A percentile compares a stretch with the other conserved stretches of the same genome.
phyloP scores from a whole-genome alignment of 2,113 vertebrate species.

The Psammodynastes pulverulentus region DNA sequence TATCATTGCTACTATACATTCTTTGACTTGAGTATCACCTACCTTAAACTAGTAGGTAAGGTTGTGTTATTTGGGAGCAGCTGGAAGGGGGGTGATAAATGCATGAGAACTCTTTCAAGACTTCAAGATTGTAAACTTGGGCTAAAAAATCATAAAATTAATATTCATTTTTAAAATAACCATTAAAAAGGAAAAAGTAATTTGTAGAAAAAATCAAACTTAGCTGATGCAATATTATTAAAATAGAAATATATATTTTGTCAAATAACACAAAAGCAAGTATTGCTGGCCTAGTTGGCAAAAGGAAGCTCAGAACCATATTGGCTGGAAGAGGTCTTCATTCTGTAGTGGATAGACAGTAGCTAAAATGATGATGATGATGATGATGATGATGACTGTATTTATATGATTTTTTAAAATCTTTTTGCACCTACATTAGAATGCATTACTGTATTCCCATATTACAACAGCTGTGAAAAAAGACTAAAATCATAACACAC shows the following conservation, averaged over 20 bases:
- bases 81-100: neutral
- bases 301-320: neutral
- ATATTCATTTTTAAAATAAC: neutral
- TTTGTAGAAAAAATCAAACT: neutral
- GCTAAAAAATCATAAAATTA: neutral
- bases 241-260: neutral
- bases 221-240: neutral
- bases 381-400: neutral
- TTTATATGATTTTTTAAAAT: neutral
- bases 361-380: neutral
- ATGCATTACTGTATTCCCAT: slow-evolving; percentile 16
- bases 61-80: neutral
- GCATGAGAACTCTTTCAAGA: neutral
- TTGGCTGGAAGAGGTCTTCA: neutral
- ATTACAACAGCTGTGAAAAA: slow-evolving; percentile 33
- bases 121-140: neutral
- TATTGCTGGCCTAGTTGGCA: neutral
- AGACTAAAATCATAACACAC: slow-evolving; percentile 18
- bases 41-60: neutral
- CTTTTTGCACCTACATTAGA: neutral
- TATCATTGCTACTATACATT: neutral
- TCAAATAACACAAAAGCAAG: neutral
- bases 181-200: neutral
- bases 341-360: neutral
- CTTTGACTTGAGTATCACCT: neutral